Conservation (phyloP, 2,797 vertebrate species). For the Gymnothorax reevesii region DNA sequence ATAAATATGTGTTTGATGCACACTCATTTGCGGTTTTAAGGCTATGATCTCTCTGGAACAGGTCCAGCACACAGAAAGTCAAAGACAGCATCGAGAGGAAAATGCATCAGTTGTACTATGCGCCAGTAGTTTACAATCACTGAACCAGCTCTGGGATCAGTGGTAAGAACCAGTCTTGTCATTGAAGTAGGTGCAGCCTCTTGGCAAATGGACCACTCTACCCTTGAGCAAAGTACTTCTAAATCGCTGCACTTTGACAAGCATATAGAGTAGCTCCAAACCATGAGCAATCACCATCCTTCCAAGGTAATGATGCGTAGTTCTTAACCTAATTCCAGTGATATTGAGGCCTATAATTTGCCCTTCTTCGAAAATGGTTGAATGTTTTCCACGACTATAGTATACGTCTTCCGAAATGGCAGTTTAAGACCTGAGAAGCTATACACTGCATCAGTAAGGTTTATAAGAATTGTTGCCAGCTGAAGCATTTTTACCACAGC, state of each 20-base stretch:
- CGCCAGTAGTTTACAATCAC: constrained; percentile 9
- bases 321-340: too few species aligned
- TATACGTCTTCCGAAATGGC: too few species aligned
- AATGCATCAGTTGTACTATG: not conserved
- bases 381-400: too few species aligned
- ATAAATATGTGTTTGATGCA: not conserved
- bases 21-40: not conserved
- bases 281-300: not conserved
- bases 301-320: too few species aligned
- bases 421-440: too few species aligned
- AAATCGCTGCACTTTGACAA: not conserved
- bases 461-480: too few species aligned
- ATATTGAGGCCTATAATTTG: too few species aligned
- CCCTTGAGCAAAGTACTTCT: not conserved
- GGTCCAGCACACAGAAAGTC: not conserved
- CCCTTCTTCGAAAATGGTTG: too few species aligned
- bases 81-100: not conserved
- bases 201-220: not conserved
- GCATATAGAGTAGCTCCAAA: not conserved
- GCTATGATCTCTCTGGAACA: not conserved
- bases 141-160: not conserved
- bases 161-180: not conserved
- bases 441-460: too few species aligned
- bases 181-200: not conserved
- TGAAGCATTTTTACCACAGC: too few species aligned